Evolutionary conservation across 2,113 vertebrate genomes (phyloP).

Genomic region (Pagrus major): DNA sequence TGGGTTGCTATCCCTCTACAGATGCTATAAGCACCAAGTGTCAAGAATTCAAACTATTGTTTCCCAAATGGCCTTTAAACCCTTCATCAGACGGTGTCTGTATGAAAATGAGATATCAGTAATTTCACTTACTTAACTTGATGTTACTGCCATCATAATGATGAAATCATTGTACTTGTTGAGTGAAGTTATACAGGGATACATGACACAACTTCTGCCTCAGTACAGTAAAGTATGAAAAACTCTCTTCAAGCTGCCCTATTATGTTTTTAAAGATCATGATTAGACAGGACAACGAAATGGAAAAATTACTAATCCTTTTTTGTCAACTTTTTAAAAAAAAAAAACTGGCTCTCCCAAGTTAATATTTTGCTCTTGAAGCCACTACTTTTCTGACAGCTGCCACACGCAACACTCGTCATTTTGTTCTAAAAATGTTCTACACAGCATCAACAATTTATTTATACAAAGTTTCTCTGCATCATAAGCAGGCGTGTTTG

Average conservation of each 20-base stretch:
- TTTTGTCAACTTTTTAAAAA: no score
- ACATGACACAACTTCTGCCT: not conserved
- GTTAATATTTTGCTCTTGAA: not conserved
- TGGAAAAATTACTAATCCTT: not conserved
- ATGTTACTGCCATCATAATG: not conserved
- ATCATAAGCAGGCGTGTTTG: not conserved
- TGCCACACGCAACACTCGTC: not conserved
- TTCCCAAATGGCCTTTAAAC: not conserved
- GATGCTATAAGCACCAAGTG: not conserved
- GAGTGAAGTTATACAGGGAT: not conserved
- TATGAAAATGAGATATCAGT: not conserved
- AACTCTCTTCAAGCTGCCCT: not conserved
- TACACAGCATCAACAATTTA: not conserved
- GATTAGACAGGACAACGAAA: no score
- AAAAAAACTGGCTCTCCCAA: not conserved
- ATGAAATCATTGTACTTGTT: not conserved
- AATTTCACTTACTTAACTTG: not conserved
- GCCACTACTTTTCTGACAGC: not conserved
- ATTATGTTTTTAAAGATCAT: not conserved
- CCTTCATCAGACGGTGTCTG: not conserved
- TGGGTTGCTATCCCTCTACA: not conserved
- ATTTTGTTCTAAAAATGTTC: not conserved
- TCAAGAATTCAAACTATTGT: not conserved
- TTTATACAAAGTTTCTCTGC: not conserved
- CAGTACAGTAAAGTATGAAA: not conserved